phyloP scores from a whole-genome alignment of 2,888 invertebrate genomes.

The Pharmacophagus antenor region DNA sequence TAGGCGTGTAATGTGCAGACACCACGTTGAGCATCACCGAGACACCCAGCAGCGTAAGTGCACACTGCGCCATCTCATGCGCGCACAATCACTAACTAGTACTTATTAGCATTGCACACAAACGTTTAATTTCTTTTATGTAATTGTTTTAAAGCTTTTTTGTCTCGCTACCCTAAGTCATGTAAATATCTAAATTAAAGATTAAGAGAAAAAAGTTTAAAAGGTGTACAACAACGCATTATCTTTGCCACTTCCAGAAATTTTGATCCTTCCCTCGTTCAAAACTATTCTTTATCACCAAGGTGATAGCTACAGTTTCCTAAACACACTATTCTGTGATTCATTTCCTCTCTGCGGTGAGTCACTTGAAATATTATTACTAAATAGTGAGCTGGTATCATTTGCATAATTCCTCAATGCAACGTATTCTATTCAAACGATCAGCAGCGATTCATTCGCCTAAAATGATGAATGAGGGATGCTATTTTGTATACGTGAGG shows the following conservation, averaged over 20 bases:
- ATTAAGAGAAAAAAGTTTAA: neutral
- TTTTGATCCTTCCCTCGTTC: conserved; percentile 22
- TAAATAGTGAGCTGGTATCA: conserved; percentile 22
- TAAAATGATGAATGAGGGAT: conserved; percentile 12
- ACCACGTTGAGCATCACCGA: conserved; percentile 56
- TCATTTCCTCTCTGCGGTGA: conserved; percentile 21
- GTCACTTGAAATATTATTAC: conserved; percentile 17
- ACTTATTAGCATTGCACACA: conserved; percentile 76
- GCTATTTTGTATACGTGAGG: too few relatives aligned
- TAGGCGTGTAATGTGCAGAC: conserved; percentile 85
- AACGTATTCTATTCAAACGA: conserved; percentile 14
- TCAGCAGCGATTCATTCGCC: conserved; percentile 6
- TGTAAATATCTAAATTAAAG: neutral
- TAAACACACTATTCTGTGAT: conserved; percentile 10
- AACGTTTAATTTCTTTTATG: conserved; percentile 36
- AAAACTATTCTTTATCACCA: conserved; percentile 8
- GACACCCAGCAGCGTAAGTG: conserved; percentile 54
- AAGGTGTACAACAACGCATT: conserved; percentile 2
- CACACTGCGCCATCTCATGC: conserved; percentile 71
- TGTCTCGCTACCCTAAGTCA: neutral
- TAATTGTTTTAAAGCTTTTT: neutral
- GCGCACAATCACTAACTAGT: conserved; percentile 69
- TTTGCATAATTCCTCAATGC: conserved; percentile 24
- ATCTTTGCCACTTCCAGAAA: conserved; percentile 16
- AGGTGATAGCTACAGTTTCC: conserved; percentile 8